phyloP scores from a whole-genome alignment of 2,113 vertebrate species.

The Paralichthys olivaceus region DNA sequence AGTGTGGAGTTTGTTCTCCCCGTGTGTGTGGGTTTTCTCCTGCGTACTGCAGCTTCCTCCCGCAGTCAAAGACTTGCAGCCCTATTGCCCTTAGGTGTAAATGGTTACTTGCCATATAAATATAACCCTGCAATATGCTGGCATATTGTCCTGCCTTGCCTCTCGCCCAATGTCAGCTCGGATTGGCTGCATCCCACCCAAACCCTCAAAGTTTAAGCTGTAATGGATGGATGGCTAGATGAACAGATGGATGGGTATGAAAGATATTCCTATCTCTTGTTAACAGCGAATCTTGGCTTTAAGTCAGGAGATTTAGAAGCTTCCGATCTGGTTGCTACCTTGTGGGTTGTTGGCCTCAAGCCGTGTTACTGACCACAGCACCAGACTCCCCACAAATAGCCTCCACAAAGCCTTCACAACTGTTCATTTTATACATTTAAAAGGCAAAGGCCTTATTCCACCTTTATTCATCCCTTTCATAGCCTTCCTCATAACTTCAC shows the following conservation, averaged over 20 bases:
- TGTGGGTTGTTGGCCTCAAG: constrained; percentile 13
- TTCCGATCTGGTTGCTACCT: constrained; percentile 6
- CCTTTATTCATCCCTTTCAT: constrained; percentile 31
- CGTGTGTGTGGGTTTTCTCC: too few relatives aligned
- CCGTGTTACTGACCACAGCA: neutral
- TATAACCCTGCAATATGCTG: too few relatives aligned
- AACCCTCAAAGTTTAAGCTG: neutral
- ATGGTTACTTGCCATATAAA: too few relatives aligned
- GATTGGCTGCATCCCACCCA: neutral
- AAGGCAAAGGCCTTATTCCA: constrained; percentile 34
- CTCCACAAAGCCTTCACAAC: constrained; percentile 32
- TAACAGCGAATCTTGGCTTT: constrained; percentile 3
- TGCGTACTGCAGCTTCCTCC: too few relatives aligned
- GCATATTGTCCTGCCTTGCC: too few relatives aligned
- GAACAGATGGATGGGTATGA: neutral
- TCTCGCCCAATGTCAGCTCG: neutral
- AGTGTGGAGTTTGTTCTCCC: too few relatives aligned
- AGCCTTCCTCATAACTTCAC: constrained; percentile 32
- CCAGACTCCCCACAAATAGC: constrained; percentile 36
- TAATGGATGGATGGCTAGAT: neutral
- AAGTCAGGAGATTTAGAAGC: neutral
- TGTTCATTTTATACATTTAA: constrained; percentile 56
- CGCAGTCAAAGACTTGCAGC: too few relatives aligned
- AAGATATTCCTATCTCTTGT: neutral
- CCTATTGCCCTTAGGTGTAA: too few relatives aligned